phyloP scores from a whole-genome alignment of 2,888 invertebrate genomes.

The Hemicrepidius hirtus region DNA sequence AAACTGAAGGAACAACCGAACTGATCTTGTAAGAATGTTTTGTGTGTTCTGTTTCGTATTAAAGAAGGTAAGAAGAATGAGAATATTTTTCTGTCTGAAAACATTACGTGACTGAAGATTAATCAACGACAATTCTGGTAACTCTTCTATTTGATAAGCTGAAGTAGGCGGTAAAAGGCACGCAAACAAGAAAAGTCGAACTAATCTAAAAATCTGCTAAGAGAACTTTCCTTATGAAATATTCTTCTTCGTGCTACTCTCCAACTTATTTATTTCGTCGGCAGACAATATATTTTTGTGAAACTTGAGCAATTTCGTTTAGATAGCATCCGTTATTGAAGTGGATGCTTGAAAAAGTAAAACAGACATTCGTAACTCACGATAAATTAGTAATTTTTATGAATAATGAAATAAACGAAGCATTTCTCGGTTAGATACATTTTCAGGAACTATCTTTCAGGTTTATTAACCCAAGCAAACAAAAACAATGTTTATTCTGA shows the following conservation, averaged over 20 bases:
- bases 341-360: constrained; percentile 11
- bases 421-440: no score
- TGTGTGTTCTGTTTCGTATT: not conserved
- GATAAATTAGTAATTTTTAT: constrained; percentile 3
- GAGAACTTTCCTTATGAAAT: constrained; percentile 18
- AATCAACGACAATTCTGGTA: constrained; percentile 24
- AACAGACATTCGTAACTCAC: constrained; percentile 7
- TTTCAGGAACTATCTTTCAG: not conserved
- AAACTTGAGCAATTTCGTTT: constrained; percentile 8
- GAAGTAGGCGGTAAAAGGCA: constrained; percentile 26
- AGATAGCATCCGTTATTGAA: constrained; percentile 12
- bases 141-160: constrained; percentile 25
- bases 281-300: constrained; percentile 14
- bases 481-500: not conserved
- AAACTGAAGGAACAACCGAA: no score
- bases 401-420: not conserved
- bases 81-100: constrained; percentile 2
- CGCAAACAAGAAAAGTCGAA: constrained; percentile 20
- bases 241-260: constrained; percentile 11
- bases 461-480: not conserved
- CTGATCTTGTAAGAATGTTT: not conserved
- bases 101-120: constrained; percentile 14
- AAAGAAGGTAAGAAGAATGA: not conserved
- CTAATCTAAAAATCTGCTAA: constrained; percentile 16
- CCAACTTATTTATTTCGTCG: constrained; percentile 10